Base-by-base conservation (phyloP, 1,140 invertebrate species). In the Cotesia glomerata region DNA sequence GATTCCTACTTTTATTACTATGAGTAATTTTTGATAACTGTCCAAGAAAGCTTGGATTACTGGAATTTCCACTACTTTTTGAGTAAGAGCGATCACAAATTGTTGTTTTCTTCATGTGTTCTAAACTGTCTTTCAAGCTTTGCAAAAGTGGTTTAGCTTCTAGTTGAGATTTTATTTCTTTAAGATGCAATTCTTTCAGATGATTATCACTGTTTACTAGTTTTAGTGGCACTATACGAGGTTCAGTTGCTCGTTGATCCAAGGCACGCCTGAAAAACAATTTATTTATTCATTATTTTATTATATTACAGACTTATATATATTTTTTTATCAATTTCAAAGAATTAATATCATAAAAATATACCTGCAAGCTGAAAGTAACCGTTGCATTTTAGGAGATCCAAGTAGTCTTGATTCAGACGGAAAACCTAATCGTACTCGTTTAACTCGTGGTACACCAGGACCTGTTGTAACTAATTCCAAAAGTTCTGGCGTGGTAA, bases 311-410 rank as follows among this genome's bases (percentile, higher is more conserved):
- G 8, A 62, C 5, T n/a, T n/a, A n/a, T n/a, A 36, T 36, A 54
- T 34, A 39, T 39, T n/a, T 69, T 61, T 7, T 61, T 69, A 36
- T 49, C 0, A 16, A 49, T 54, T 11, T 35, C 14, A 26, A 16
- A 39, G 14, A 59, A 34, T 51, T 32, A 3, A 18, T 14, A 39
- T 11, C 7, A 4, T 9, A 26, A 32, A 39, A 34, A 36, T 73
- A 3, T 80, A 86, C 85, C 84, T 85, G 84, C 85, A 86, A n/a
- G 84, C 84, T 7, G 83, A 85, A n/a, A 86, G 77, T 61, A 86
- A 70, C 72, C 84, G 78, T 61, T 86, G 85, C 85, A 86, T 86
- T 75, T 86, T 86, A 3, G 84, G 84, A 0, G 85, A 86, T 5
- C 84, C 84, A n/a, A 86, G 76, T 13, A 86, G 34, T 52, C 85